Percentiles rank a stretch among this genome's conserved stretches.
phyloP scores from a whole-genome alignment of 2,797 vertebrate species.

The Amphiprion clarkii region DNA sequence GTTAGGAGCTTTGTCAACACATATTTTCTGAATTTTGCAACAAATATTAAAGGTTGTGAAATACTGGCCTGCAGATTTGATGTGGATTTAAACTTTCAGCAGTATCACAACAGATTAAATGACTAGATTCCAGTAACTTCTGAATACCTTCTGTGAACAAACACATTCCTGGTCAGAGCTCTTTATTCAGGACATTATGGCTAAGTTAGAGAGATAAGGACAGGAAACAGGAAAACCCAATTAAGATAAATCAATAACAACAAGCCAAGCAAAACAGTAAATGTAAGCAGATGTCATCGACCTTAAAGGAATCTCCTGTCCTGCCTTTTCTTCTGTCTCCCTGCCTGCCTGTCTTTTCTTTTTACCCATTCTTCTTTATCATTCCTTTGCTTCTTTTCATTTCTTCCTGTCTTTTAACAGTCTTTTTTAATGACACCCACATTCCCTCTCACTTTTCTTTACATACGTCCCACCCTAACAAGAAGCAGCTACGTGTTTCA shows the following conservation, averaged over 20 bases:
- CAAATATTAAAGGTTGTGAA: background rate
- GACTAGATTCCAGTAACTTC: background rate
- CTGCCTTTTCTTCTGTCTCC: background rate
- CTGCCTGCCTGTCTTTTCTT: too few species aligned
- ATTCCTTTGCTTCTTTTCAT: constrained; percentile 1
- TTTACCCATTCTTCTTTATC: background rate
- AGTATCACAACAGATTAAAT: background rate
- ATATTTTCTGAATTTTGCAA: background rate
- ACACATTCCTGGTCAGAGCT: background rate
- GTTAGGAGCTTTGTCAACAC: background rate
- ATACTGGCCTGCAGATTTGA: background rate
- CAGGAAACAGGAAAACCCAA: constrained; percentile 16
- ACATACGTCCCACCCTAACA: background rate
- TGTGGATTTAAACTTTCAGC: background rate
- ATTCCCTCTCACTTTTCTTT: constrained; percentile 35
- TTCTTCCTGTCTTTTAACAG: constrained; percentile 13
- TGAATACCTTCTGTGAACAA: background rate
- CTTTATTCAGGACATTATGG: constrained; percentile 2
- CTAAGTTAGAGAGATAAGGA: background rate
- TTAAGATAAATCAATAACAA: constrained; percentile 7
- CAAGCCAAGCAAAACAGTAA: constrained; percentile 1
- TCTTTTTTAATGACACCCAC: constrained; percentile 20
- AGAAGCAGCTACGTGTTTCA: constrained; percentile 43
- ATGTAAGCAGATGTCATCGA: constrained; percentile 1
- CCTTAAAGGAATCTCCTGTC: background rate